Percentiles rank a stretch among this genome's conserved stretches.
These are phyloP conservation scores for Pelmatolapia mariae DNA, from an alignment of 2,113 vertebrate genomes.

Conservation along the genomic window DNA sequence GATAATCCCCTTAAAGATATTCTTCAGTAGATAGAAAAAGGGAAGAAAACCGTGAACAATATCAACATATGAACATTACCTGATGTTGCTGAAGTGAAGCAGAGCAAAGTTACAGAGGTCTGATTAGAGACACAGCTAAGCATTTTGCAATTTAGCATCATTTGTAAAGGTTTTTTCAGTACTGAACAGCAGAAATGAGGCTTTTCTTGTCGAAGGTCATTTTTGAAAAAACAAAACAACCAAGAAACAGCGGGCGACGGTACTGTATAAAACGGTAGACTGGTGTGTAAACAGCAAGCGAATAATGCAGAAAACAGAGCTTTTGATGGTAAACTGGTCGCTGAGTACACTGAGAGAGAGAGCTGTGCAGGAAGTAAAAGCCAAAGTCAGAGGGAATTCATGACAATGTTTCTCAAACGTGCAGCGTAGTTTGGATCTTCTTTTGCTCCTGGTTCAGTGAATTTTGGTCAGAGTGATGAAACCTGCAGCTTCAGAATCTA, in stretches of 20 bases:
- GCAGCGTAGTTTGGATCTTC: not conserved
- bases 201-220: not conserved
- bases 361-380: not conserved
- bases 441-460: not conserved
- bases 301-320: not conserved
- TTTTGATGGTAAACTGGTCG: not conserved
- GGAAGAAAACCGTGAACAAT: not conserved
- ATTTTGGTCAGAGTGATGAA: not conserved
- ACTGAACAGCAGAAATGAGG: not conserved
- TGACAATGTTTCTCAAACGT: not conserved
- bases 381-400: not conserved
- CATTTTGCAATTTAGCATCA: not conserved
- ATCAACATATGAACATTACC: not conserved
- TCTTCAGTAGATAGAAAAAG: not conserved
- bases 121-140: not conserved
- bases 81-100: not conserved
- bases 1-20: not conserved
- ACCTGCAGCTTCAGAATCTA: not conserved
- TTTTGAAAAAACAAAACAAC: not conserved
- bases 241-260: rapidly evolving
- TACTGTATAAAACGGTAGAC: not conserved
- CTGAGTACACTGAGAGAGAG: not conserved
- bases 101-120: rapidly evolving
- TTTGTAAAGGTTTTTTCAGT: not conserved
- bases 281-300: not conserved